These are phyloP conservation scores for Cirrhinus molitorella DNA, from an alignment of 2,797 vertebrate species.

Conservation along the genomic window DNA sequence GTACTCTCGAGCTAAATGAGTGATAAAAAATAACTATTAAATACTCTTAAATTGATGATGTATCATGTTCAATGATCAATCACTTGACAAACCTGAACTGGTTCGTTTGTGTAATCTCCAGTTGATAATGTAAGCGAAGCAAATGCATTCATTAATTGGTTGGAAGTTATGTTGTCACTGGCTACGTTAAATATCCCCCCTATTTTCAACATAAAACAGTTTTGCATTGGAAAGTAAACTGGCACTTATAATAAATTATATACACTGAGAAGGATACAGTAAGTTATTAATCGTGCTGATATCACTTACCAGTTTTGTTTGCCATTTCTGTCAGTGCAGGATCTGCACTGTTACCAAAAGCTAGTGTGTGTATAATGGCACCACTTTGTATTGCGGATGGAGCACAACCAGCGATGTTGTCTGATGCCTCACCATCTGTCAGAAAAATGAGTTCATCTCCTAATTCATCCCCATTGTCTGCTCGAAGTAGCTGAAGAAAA, in stretches of 20 bases:
- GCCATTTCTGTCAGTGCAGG: conserved; percentile 62
- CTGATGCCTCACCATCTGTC: conserved; percentile 66
- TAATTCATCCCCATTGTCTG: conserved; percentile 46
- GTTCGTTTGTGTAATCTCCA: conserved; percentile 67
- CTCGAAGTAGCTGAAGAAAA: conserved; percentile 66
- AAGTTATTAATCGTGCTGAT: neutral
- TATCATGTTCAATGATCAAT: no score
- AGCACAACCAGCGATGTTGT: conserved; percentile 57
- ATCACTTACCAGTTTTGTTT: conserved; percentile 25
- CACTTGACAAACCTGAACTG: conserved; percentile 70
- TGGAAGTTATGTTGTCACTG: conserved; percentile 61
- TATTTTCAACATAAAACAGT: conserved; percentile 36
- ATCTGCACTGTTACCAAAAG: conserved; percentile 53
- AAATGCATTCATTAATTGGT: conserved; percentile 70
- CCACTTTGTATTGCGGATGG: conserved; percentile 59
- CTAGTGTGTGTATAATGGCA: conserved; percentile 70
- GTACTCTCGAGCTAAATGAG: no score
- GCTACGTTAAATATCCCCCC: conserved; percentile 69
- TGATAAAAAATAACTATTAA: no score
- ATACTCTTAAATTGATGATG: no score
- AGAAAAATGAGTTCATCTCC: conserved; percentile 74
- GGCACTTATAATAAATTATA: no score
- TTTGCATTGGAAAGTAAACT: neutral
- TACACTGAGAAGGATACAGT: no score
- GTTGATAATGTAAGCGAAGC: conserved; percentile 67